Evolutionary conservation across 2,113 vertebrate genomes (phyloP).

Genomic region (Scartelaos histophorus): DNA sequence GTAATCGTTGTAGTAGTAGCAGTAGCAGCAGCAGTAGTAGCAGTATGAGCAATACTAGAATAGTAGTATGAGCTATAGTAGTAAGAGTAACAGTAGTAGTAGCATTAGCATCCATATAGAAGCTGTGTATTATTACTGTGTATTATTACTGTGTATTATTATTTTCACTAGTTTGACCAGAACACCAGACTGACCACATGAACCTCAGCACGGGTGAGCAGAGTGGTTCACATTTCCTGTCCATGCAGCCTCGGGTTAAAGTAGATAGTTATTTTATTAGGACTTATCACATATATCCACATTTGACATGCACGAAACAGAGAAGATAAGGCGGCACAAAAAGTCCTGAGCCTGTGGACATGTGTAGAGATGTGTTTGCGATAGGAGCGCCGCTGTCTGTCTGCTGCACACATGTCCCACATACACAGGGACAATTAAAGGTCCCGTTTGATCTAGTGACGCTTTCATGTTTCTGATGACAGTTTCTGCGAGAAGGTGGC

Average conservation of each 20-base stretch:
- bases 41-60: too few relatives aligned
- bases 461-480: conserved; percentile 69
- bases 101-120: too few relatives aligned
- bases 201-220: not conserved
- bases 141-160: not conserved
- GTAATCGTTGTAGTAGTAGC: too few relatives aligned
- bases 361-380: conserved; percentile 28
- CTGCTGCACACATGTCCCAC: conserved; percentile 43
- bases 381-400: conserved; percentile 32
- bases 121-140: too few relatives aligned
- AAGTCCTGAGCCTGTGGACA: conserved; percentile 20
- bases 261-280: conserved; percentile 11
- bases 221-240: conserved; percentile 1
- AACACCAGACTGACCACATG: not conserved
- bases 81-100: not conserved
- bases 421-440: conserved; percentile 60
- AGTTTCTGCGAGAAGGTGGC: conserved; percentile 54
- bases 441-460: conserved; percentile 70
- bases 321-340: conserved; percentile 10
- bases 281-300: conserved; percentile 2
- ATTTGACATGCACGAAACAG: conserved; percentile 16
- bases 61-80: not conserved
- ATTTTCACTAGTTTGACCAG: not conserved
- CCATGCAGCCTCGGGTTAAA: conserved; percentile 3
- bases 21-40: too few relatives aligned